phyloP scores from a whole-genome alignment of 1,140 invertebrate genomes.

The Cylas formicarius region DNA sequence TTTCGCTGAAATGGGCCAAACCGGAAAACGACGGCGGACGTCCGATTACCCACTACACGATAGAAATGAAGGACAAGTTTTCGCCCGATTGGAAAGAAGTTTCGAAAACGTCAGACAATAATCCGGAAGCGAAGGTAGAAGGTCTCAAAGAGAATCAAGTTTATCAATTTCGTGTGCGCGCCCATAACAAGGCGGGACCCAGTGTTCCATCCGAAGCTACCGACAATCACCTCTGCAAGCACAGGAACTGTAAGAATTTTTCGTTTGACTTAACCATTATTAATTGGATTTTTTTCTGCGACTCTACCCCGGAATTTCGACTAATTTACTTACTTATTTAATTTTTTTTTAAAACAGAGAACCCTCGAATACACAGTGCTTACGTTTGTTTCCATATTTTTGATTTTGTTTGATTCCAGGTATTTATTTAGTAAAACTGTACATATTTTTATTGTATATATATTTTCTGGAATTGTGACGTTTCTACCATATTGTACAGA shows the following conservation, averaged over 20 bases:
- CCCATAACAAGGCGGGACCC: slow-evolving; percentile 85
- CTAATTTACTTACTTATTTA: neutral
- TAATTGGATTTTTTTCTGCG: slow-evolving; percentile 12
- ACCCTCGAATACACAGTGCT: neutral
- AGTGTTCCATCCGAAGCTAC: slow-evolving; percentile 86
- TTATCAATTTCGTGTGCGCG: slow-evolving; percentile 87
- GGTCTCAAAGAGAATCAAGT: slow-evolving; percentile 88
- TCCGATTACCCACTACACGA: slow-evolving; percentile 88
- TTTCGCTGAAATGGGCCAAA: slow-evolving; percentile 82
- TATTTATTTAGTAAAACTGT: slow-evolving; percentile 9
- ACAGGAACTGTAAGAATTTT: slow-evolving; percentile 75
- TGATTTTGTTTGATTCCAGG: slow-evolving; percentile 15
- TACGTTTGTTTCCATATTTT: slow-evolving; percentile 8
- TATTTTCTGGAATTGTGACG: slow-evolving; percentile 30
- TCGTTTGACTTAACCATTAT: slow-evolving; percentile 25
- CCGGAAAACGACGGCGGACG: slow-evolving; percentile 88
- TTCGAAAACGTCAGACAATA: slow-evolving; percentile 67
- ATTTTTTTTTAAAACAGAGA: neutral
- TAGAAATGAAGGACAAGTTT: slow-evolving; percentile 96
- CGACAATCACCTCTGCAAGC: slow-evolving; percentile 87
- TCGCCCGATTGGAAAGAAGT: slow-evolving; percentile 83
- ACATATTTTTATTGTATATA: slow-evolving; percentile 10
- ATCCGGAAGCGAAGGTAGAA: slow-evolving; percentile 73
- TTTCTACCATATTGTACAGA: slow-evolving; percentile 25
- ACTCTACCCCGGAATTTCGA: neutral